phyloP scores from a whole-genome alignment of 2,797 vertebrate species.

The Cynopterus sphinx region DNA sequence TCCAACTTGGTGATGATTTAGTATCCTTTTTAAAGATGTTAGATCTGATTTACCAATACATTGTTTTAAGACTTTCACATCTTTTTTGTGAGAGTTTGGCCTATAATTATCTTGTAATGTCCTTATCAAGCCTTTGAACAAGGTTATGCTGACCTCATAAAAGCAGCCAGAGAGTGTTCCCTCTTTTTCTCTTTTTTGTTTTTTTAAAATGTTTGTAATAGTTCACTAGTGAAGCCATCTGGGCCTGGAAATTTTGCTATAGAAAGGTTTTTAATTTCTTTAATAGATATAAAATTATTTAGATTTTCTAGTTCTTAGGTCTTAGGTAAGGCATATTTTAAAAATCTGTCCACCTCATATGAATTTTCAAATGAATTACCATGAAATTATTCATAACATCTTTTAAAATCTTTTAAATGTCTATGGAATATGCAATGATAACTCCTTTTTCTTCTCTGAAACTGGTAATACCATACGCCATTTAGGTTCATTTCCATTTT shows the following conservation, averaged over 20 bases:
- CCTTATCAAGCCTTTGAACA: background rate
- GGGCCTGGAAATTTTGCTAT: background rate
- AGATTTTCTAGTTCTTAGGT: background rate
- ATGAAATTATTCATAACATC: background rate
- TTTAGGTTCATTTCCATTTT: background rate
- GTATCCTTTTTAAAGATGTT: background rate
- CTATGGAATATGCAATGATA: background rate
- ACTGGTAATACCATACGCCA: background rate
- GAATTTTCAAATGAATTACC: background rate
- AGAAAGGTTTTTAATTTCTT: background rate
- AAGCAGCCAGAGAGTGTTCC: background rate
- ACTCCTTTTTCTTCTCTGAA: background rate
- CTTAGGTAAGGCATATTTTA: background rate
- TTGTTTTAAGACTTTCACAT: background rate
- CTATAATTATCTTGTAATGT: background rate
- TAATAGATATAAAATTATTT: background rate
- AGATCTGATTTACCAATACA: background rate
- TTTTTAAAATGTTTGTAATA: background rate
- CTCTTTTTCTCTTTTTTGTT: background rate
- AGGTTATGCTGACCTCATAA: background rate
- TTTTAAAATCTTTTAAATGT: background rate
- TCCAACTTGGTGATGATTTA: background rate
- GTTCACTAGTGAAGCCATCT: background rate
- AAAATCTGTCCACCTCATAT: background rate
- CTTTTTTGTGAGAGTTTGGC: background rate